Percentiles rank a stretch among this genome's conserved stretches.
phyloP scores from a whole-genome alignment of 1,140 invertebrate species.

The Dolichoris vasculosae region DNA sequence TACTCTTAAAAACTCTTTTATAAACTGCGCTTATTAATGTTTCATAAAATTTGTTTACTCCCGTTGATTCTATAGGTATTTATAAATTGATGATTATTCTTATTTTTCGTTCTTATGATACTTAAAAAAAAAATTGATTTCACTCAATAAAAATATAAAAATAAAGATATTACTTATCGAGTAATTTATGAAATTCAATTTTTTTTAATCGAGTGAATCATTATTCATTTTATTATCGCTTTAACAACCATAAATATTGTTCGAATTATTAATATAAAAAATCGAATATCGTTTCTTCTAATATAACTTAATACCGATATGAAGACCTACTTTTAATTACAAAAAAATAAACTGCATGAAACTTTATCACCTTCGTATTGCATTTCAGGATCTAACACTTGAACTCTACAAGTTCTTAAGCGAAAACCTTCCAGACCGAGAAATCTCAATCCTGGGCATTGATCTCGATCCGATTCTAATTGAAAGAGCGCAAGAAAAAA shows the following conservation, averaged over 20 bases:
- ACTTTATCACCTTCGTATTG: neutral
- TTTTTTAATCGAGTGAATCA: no score
- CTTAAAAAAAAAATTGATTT: no score
- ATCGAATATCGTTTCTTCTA: neutral
- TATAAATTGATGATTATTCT: no score
- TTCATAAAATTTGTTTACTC: no score
- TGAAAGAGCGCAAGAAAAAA: conserved; percentile 77
- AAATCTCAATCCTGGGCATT: conserved; percentile 79
- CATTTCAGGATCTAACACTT: conserved; percentile 78
- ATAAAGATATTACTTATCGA: no score
- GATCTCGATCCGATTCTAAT: conserved; percentile 85
- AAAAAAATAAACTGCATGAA: neutral
- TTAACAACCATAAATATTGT: neutral
- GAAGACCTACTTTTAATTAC: neutral
- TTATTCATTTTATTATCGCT: no score
- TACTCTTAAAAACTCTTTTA: no score
- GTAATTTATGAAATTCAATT: no score
- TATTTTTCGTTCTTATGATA: no score
- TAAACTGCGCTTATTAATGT: no score
- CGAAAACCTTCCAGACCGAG: conserved; percentile 64
- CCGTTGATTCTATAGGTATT: no score
- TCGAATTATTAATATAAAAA: neutral
- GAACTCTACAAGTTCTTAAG: conserved; percentile 76
- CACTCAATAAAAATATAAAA: no score
- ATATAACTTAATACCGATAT: neutral